phyloP scores from a whole-genome alignment of 2,888 invertebrate species.

The Autographa gamma region DNA sequence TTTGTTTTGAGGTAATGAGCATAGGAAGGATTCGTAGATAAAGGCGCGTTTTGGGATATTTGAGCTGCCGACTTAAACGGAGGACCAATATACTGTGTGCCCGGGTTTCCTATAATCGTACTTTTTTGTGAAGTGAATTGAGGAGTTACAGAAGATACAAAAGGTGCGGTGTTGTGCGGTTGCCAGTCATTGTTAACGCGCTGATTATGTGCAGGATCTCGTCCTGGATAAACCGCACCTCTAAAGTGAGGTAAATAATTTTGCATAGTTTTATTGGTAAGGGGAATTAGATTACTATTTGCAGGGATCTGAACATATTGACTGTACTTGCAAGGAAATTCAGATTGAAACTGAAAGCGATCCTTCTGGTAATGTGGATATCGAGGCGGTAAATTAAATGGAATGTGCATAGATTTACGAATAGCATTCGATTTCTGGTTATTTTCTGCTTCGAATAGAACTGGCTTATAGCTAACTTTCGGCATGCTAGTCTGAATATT shows the following conservation, averaged over 20 bases:
- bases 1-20: neutral
- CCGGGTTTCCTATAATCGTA: neutral
- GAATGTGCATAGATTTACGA: neutral
- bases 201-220: conserved; percentile 6
- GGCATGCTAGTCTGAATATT: conserved; percentile 13
- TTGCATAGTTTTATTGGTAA: too few relatives aligned
- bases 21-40: neutral
- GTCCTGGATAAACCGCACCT: conserved; percentile 5
- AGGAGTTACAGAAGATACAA: neutral
- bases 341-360: conserved; percentile 21
- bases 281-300: neutral
- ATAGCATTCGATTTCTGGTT: neutral
- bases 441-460: neutral
- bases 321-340: conserved; percentile 9
- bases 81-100: neutral
- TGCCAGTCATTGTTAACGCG: conserved; percentile 21
- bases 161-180: conserved; percentile 10
- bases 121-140: conserved; percentile 5
- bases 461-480: neutral
- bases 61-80: neutral
- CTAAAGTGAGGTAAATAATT: neutral
- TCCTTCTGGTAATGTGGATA: conserved; percentile 6
- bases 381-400: conserved; percentile 8
- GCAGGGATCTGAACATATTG: conserved; percentile 11
- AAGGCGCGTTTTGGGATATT: conserved; percentile 5